Base-by-base conservation (phyloP, 2,797 vertebrate genomes). In the Euphonia xanthogaster region DNA sequence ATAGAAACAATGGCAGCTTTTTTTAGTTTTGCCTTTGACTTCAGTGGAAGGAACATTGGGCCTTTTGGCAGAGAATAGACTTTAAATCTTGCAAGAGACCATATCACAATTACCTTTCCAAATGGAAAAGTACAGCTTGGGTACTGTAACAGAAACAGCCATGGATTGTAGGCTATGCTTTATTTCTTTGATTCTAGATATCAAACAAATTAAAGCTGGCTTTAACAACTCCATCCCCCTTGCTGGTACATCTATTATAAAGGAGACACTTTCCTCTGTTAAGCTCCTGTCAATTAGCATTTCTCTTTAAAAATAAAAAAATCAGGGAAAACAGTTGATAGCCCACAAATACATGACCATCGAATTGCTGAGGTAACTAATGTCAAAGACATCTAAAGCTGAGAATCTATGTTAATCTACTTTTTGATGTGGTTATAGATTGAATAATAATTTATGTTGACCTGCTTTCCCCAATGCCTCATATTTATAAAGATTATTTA, bases 401-500 rank as follows among this genome's bases (percentile, higher is more conserved):
- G 57, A 80, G 85, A 75, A 77, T 82, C 39, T 31, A 31, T 27
- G 63, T 88, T 92, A 18, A 28, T 81, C 31, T 75, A 35, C 37
- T 94, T 95, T 76, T 58, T 83, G 68, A 82, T 74, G 66, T 67
- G 35, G 48, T 57, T 94, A 63, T 89, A 87, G 80, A 87, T 61
- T 58, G 62, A 82, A 82, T 72, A 91, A 91, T 84, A 87, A 90
- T 60, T 92, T 78, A 73, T 44, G 58, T 39, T 87, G 66, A 82
- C 51, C 65, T 85, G 61, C 35, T 93, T 89, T 80, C 91, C 53
- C 74, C 66, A 85, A n/a, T 68, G 57, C 40, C n/a, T 85, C 53
- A 13, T 82, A 91, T 90, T 94, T 91, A 60, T 94, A 68, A 87
- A 76, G 79, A 54, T 78, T 87, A 86, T 84, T 94, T 92, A 94